Percentiles rank a stretch among this genome's conserved stretches.
phyloP scores from a whole-genome alignment of 2,113 vertebrate genomes.

The Anguilla rostrata region DNA sequence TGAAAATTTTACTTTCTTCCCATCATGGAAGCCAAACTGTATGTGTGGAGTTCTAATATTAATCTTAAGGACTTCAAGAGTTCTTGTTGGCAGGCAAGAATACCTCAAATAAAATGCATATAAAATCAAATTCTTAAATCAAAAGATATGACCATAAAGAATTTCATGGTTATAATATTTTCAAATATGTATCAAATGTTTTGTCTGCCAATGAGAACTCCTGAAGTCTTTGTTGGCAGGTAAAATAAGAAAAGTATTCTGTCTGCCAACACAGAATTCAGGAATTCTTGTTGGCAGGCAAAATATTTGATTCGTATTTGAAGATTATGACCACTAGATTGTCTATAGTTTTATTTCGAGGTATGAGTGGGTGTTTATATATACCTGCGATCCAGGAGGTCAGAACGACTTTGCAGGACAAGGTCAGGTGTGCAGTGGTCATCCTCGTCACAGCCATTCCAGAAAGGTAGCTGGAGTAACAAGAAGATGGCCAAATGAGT shows the following conservation, averaged over 20 bases:
- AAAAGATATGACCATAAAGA: too few relatives aligned
- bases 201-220: background rate
- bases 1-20: background rate
- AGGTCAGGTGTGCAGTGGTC: constrained; percentile 91
- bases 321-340: background rate
- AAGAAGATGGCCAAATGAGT: background rate
- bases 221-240: background rate
- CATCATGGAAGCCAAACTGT: background rate
- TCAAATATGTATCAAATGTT: too few relatives aligned
- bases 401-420: constrained; percentile 79
- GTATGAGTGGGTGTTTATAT: constrained; percentile 41
- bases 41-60: background rate
- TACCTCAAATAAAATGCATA: background rate
- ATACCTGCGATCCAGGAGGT: constrained; percentile 84
- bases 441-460: constrained; percentile 95
- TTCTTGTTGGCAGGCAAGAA: background rate
- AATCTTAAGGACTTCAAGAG: background rate
- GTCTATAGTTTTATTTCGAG: background rate
- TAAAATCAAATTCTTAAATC: too few relatives aligned
- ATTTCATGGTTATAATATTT: too few relatives aligned
- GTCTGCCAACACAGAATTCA: too few relatives aligned
- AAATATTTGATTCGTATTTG: background rate
- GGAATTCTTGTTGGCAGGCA: too few relatives aligned
- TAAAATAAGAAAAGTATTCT: background rate
- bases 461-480: constrained; percentile 84